Percentiles rank a stretch among this genome's conserved stretches.
Evolutionary conservation across 2,888 invertebrate species (phyloP).

Genomic region (Catocala fraxini): DNA sequence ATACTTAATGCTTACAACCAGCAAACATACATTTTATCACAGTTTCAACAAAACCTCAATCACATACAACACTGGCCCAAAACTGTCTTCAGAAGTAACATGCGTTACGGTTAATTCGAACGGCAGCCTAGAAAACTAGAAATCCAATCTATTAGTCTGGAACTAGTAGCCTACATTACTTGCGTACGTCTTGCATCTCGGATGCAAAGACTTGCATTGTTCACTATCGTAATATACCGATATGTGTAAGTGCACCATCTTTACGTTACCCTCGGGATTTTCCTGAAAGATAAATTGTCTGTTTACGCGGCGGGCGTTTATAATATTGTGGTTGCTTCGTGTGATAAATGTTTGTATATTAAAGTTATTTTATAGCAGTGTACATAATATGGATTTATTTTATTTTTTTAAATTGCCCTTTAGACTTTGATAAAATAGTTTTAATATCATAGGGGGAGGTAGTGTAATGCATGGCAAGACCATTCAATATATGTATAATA

Average conservation of each 20-base stretch:
- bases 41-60: not conserved
- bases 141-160: slow-evolving; percentile 64
- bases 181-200: slow-evolving; percentile 27
- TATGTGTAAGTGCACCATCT: slow-evolving; percentile 1
- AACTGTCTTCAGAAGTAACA: slow-evolving; percentile 20
- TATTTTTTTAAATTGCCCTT: too few species aligned
- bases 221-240: slow-evolving; percentile 21
- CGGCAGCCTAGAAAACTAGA: slow-evolving; percentile 71
- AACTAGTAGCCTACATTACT: slow-evolving; percentile 56
- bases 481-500: too few species aligned
- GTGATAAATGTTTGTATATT: too few species aligned
- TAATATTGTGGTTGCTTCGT: too few species aligned
- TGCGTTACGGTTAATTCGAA: slow-evolving; percentile 63
- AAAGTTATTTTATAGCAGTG: too few species aligned
- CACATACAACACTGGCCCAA: slow-evolving; percentile 10
- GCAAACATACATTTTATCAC: not conserved
- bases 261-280: not conserved
- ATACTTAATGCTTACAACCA: too few species aligned
- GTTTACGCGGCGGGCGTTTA: too few species aligned
- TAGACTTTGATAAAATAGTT: too few species aligned
- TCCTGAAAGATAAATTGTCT: too few species aligned
- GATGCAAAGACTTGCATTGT: slow-evolving; percentile 50
- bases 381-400: too few species aligned
- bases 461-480: too few species aligned
- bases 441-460: too few species aligned